Conservation (phyloP, 2,888 invertebrate genomes). For the Gnatocerus cornutus region DNA sequence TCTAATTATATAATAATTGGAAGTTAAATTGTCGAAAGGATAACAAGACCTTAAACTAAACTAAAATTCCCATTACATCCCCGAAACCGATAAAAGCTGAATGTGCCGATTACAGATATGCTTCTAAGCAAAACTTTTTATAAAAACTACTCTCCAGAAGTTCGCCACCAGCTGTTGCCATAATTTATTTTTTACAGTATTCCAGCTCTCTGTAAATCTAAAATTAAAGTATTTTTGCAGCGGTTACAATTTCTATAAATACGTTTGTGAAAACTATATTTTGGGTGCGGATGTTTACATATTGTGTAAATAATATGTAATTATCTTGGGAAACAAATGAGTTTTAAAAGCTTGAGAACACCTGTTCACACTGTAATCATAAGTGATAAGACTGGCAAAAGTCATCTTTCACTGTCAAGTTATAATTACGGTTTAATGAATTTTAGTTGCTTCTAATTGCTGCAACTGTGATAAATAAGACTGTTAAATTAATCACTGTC, state of each 20-base stretch:
- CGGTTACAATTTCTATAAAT: not conserved
- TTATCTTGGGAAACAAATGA: not conserved
- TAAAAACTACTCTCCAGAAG: too few relatives aligned
- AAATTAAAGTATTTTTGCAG: not conserved
- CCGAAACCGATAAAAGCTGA: too few relatives aligned
- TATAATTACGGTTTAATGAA: too few relatives aligned
- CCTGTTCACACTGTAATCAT: not conserved
- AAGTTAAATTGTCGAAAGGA: too few relatives aligned
- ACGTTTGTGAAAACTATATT: not conserved
- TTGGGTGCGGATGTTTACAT: not conserved
- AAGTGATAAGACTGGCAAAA: not conserved
- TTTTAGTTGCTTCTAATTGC: too few relatives aligned
- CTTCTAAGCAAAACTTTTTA: not conserved
- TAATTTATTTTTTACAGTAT: not conserved
- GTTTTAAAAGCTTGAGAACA: not conserved
- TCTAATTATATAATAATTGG: too few relatives aligned
- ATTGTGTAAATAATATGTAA: not conserved
- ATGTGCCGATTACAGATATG: too few relatives aligned
- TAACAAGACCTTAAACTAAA: too few relatives aligned
- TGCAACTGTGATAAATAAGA: too few relatives aligned
- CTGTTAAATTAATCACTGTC: too few relatives aligned
- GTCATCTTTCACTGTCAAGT: not conserved
- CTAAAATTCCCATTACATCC: too few relatives aligned
- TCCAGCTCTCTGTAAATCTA: not conserved
- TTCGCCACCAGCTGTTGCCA: not conserved